These are phyloP conservation scores for Aleiodes testaceus DNA, from an alignment of 2,888 invertebrate species.

Conservation along the genomic window DNA sequence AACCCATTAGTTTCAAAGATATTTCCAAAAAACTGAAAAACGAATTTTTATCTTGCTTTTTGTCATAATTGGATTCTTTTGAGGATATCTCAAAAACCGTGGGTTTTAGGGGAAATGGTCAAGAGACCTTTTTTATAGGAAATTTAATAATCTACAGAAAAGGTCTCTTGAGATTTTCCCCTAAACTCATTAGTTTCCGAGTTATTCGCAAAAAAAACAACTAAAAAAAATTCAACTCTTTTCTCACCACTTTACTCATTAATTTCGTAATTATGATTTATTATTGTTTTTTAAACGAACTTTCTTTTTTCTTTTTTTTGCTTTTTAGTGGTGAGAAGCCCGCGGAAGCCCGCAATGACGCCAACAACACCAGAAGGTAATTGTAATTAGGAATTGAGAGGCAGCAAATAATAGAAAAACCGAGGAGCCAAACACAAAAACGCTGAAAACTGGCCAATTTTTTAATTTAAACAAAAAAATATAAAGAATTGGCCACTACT, in stretches of 20 bases:
- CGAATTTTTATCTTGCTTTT: too few species aligned
- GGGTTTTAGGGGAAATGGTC: too few species aligned
- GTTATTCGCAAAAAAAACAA: too few species aligned
- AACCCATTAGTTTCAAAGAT: too few species aligned
- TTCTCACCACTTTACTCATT: slow-evolving; percentile 1
- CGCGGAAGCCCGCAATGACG: slow-evolving; percentile 73
- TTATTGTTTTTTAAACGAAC: slow-evolving; percentile 37
- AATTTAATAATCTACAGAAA: too few species aligned
- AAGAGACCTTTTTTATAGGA: too few species aligned
- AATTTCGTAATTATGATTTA: slow-evolving; percentile 38
- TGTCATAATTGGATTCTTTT: not conserved
- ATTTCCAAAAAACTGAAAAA: too few species aligned
- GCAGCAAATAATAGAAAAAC: slow-evolving; percentile 59
- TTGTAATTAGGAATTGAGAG: slow-evolving; percentile 73
- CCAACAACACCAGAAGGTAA: slow-evolving; percentile 74
- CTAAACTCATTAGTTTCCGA: too few species aligned
- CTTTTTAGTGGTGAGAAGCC: slow-evolving; percentile 75
- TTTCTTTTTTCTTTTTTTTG: slow-evolving; percentile 67
- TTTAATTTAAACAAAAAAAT: slow-evolving; percentile 7
- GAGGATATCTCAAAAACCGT: too few species aligned
- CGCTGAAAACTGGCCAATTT: slow-evolving; percentile 69
- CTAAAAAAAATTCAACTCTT: not conserved
- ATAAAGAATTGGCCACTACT: slow-evolving; percentile 67
- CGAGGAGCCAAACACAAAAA: slow-evolving; percentile 65
- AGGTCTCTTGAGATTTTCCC: too few species aligned